Conservation (phyloP, 2,888 invertebrate species). For the Parapristionchus giblindavisi region DNA sequence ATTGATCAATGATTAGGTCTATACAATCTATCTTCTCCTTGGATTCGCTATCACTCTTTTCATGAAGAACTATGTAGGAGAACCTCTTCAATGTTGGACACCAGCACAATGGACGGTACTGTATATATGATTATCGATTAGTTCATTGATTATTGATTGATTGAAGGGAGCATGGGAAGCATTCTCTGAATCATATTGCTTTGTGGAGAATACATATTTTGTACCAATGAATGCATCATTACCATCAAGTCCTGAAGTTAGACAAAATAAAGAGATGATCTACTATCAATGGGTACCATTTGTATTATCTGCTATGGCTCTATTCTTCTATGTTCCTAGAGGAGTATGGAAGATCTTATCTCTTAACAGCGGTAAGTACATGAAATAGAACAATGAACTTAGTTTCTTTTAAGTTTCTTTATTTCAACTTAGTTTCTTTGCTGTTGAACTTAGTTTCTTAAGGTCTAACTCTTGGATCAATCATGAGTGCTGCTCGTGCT, state of each 20-base stretch:
- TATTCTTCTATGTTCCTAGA: conserved; percentile 58
- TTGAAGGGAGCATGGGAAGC: conserved; percentile 70
- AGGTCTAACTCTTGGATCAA: conserved; percentile 44
- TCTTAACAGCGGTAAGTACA: conserved; percentile 49
- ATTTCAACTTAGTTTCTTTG: not conserved
- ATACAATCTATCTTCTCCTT: conserved; percentile 71
- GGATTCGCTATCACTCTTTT: conserved; percentile 71
- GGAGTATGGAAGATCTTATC: conserved; percentile 55
- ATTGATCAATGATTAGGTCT: conserved; percentile 62
- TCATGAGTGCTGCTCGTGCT: conserved; percentile 42
- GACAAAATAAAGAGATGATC: conserved; percentile 38
- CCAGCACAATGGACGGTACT: conserved; percentile 60
- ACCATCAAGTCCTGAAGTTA: not conserved
- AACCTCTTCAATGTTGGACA: conserved; percentile 72
- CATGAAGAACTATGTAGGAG: conserved; percentile 73
- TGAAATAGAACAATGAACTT: conserved; percentile 26
- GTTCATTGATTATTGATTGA: not conserved
- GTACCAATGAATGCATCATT: conserved; percentile 50
- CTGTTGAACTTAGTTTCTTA: not conserved
- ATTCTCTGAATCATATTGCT: conserved; percentile 73
- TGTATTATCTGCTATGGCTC: conserved; percentile 61
- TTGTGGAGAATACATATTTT: conserved; percentile 73
- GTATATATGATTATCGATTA: not conserved
- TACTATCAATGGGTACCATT: conserved; percentile 68
- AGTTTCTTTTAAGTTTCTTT: not conserved